These are phyloP conservation scores for Callipepla californica DNA, from an alignment of 2,113 vertebrate species.

Conservation along the genomic window DNA sequence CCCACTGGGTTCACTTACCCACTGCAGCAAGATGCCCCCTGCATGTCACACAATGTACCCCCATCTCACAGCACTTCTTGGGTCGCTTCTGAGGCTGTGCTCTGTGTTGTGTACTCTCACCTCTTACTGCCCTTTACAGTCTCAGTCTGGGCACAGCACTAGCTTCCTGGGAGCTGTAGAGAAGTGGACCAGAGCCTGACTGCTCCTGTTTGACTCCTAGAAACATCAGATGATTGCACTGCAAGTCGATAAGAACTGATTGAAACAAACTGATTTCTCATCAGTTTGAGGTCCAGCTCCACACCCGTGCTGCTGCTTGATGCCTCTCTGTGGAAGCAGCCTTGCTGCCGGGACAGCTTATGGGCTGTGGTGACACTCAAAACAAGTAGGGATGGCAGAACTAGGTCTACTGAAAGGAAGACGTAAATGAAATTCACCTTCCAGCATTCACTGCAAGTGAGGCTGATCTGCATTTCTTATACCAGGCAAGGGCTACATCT, in stretches of 20 bases:
- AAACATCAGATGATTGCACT: neutral
- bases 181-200: neutral
- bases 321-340: neutral
- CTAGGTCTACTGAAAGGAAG: conserved; percentile 46
- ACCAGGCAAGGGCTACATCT: conserved; percentile 50
- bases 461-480: conserved; percentile 58
- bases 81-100: neutral
- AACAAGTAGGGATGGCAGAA: conserved; percentile 51
- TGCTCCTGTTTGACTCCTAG: neutral
- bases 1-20: neutral
- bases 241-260: neutral
- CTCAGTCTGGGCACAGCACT: neutral
- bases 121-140: neutral
- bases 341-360: neutral
- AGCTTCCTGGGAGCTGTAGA: neutral
- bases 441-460: conserved; percentile 26
- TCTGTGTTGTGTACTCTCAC: accelerated
- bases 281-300: neutral
- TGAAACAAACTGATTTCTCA: neutral
- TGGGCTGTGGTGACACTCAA: neutral
- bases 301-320: neutral
- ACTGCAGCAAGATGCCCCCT: neutral
- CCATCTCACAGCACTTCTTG: neutral
- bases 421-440: conserved; percentile 44
- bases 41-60: neutral